Evolutionary conservation across 2,888 invertebrate genomes (phyloP).

Genomic region (Acanthopleura granulata): DNA sequence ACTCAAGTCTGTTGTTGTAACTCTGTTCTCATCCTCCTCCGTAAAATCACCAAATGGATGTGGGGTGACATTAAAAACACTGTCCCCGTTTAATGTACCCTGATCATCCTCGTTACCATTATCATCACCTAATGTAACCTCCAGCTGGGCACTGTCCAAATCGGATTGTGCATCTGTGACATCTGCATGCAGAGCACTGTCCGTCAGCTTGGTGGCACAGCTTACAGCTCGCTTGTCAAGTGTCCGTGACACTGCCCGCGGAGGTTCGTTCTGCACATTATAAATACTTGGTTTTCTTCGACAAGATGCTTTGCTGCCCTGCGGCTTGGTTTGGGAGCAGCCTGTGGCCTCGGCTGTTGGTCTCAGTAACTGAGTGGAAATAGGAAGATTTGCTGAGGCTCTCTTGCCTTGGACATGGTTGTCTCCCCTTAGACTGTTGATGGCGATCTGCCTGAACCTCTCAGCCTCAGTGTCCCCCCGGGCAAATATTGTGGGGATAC

Average conservation of each 20-base stretch:
- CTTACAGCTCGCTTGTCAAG: not conserved
- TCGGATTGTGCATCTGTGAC: not conserved
- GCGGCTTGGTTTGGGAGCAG: not conserved
- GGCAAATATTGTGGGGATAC: slow-evolving; percentile 58
- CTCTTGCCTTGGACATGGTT: not conserved
- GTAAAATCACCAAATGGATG: not conserved
- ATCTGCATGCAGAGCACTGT: not conserved
- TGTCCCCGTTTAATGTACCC: not conserved
- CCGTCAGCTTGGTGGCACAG: not conserved
- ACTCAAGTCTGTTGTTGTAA: not conserved
- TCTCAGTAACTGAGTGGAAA: slow-evolving; percentile 51
- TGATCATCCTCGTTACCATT: too few relatives aligned
- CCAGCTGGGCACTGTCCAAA: not conserved
- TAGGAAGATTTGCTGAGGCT: slow-evolving; percentile 43
- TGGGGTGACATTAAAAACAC: slow-evolving; percentile 1
- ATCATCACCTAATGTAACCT: too few relatives aligned
- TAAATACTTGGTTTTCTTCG: slow-evolving; percentile 46
- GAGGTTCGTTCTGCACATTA: not conserved
- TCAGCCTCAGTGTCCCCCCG: slow-evolving; percentile 37
- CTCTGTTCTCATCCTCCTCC: not conserved
- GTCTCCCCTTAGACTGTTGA: slow-evolving; percentile 20
- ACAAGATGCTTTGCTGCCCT: not conserved
- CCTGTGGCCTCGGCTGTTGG: slow-evolving; percentile 36
- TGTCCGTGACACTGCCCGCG: not conserved
- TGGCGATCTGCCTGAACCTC: slow-evolving; percentile 33